Conservation (phyloP, 2,113 vertebrate genomes). For the Oncorhynchus keta region DNA sequence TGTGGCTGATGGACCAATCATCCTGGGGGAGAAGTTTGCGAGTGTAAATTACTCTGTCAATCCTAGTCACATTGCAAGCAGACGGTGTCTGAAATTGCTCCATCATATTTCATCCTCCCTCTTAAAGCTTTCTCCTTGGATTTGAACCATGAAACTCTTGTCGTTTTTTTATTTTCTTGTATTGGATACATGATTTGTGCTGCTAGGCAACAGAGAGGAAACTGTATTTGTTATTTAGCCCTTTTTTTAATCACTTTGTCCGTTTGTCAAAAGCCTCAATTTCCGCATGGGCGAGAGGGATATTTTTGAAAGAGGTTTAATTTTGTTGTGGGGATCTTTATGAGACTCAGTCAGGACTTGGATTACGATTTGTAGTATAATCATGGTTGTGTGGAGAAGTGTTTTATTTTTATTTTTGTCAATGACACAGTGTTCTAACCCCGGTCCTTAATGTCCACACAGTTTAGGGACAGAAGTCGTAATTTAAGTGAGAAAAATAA, state of each 20-base stretch:
- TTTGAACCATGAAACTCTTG: not conserved
- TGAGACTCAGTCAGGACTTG: no score
- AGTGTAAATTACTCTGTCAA: not conserved
- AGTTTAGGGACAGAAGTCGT: not conserved
- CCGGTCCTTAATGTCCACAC: not conserved
- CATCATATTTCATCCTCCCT: not conserved
- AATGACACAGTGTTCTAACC: not conserved
- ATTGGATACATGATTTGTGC: not conserved
- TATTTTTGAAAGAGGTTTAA: no score
- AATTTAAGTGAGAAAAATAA: slow-evolving; percentile 7
- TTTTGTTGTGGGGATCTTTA: no score
- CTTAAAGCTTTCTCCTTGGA: not conserved
- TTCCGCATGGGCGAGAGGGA: no score
- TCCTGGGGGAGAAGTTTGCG: no score
- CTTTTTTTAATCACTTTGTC: no score
- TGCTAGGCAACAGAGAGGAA: no score
- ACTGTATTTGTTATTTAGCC: no score
- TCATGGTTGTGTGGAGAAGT: no score
- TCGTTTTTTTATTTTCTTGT: not conserved
- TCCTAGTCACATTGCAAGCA: slow-evolving; percentile 1
- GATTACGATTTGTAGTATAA: no score
- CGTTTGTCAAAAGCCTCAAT: no score
- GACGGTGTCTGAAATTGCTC: not conserved
- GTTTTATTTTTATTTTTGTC: not conserved
- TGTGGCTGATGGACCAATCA: not conserved